Percentiles rank a stretch among this genome's conserved stretches.
Evolutionary conservation across 1,140 invertebrate genomes (phyloP).

Genomic region (Papilio glaucus): DNA sequence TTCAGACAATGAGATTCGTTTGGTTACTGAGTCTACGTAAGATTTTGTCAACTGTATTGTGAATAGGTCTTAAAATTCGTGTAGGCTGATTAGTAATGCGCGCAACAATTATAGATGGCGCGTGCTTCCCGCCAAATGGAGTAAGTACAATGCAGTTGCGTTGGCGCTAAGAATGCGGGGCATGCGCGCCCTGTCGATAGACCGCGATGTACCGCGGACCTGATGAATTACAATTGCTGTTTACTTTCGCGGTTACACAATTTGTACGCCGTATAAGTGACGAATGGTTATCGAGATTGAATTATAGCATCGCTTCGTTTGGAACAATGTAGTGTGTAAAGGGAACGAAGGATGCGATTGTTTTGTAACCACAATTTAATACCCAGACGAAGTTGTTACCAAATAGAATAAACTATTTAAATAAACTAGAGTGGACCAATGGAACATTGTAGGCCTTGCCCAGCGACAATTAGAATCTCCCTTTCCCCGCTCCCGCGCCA

Average conservation of each 20-base stretch:
- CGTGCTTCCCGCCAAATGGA: conserved; percentile 43
- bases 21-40: neutral
- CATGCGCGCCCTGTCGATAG: conserved; percentile 53
- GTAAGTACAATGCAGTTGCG: conserved; percentile 42
- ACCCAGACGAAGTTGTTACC: neutral
- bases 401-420: no score
- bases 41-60: neutral
- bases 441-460: no score
- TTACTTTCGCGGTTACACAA: conserved; percentile 73
- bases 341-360: conserved; percentile 10
- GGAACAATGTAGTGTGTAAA: conserved; percentile 26
- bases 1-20: neutral
- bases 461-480: no score
- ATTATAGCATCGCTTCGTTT: conserved; percentile 30
- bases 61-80: neutral
- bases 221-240: conserved; percentile 70
- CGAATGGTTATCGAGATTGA: conserved; percentile 38
- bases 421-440: no score
- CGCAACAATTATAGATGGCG: conserved; percentile 49
- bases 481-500: no score
- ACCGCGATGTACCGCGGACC: conserved; percentile 50
- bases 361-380: neutral
- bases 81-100: conserved; percentile 47
- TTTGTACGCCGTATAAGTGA: conserved; percentile 41
- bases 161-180: conserved; percentile 53